phyloP scores from a whole-genome alignment of 2,113 vertebrate species.

The Canis aureus region DNA sequence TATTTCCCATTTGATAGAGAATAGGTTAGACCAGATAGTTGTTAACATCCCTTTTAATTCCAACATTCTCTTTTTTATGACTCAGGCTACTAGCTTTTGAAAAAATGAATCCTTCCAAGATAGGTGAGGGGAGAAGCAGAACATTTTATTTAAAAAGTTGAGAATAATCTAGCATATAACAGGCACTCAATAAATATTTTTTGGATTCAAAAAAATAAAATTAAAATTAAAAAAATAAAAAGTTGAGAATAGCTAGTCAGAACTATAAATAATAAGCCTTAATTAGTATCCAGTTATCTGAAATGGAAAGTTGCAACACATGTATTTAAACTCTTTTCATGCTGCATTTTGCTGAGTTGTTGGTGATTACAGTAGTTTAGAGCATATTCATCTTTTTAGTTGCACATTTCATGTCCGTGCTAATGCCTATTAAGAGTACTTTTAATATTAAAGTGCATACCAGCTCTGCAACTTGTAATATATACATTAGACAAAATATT shows the following conservation, averaged over 20 bases:
- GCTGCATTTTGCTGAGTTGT: background rate
- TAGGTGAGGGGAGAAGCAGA: background rate
- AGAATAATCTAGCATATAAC: background rate
- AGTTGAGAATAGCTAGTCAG: background rate
- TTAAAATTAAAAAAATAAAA: background rate
- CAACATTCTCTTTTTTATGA: background rate
- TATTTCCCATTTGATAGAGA: conserved; percentile 25
- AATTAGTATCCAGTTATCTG: background rate
- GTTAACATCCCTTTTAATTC: conserved; percentile 19
- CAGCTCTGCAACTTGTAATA: background rate
- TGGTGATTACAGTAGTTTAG: background rate
- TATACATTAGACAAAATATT: background rate
- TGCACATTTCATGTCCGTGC: background rate
- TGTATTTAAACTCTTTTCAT: background rate
- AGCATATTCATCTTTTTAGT: background rate
- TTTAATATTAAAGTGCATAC: background rate
- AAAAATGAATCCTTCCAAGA: conserved; percentile 17
- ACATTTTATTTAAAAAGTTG: background rate
- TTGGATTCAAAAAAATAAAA: too few species aligned
- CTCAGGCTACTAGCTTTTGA: background rate
- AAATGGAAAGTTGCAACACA: background rate
- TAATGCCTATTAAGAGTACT: background rate
- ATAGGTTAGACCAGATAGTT: background rate
- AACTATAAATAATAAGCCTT: background rate
- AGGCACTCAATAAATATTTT: too few species aligned